A percentile compares a stretch with the other conserved stretches of the same genome.
Conservation (phyloP, 2,888 invertebrate species). For the Nomada ferruginata region DNA sequence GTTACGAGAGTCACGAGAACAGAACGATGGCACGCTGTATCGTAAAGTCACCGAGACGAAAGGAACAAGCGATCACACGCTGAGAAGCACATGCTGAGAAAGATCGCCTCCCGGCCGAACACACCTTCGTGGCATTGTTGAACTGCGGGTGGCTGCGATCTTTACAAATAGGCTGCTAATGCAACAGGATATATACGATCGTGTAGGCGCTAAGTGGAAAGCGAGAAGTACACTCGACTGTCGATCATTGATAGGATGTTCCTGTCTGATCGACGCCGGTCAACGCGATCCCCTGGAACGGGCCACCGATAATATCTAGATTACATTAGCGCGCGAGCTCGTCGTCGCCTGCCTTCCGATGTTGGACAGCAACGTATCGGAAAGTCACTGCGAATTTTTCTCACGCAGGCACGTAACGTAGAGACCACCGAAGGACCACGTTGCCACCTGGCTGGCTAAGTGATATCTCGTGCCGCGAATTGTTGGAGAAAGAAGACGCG, state of each 20-base stretch:
- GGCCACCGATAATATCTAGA: constrained; percentile 41
- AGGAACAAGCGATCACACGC: constrained; percentile 66
- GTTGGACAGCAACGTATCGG: background rate
- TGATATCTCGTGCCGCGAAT: constrained; percentile 49
- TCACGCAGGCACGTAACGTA: background rate
- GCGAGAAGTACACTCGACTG: constrained; percentile 58
- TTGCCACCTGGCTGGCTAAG: constrained; percentile 11
- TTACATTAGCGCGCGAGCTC: constrained; percentile 29
- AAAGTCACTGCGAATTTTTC: background rate
- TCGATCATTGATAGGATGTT: constrained; percentile 49
- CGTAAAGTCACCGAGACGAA: constrained; percentile 56
- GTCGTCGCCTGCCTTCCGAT: constrained; percentile 3
- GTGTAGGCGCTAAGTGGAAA: constrained; percentile 65
- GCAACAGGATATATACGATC: constrained; percentile 62
- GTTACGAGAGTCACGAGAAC: background rate
- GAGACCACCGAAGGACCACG: background rate
- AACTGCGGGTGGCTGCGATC: constrained; percentile 74
- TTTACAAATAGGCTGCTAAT: constrained; percentile 77
- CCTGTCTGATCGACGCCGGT: constrained; percentile 6
- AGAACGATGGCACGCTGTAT: constrained; percentile 37
- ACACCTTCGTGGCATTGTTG: constrained; percentile 72
- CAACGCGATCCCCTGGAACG: constrained; percentile 26
- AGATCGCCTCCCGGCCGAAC: constrained; percentile 65
- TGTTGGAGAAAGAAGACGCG: constrained; percentile 12
- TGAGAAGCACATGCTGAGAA: constrained; percentile 73